Base-by-base conservation (phyloP, 2,888 invertebrate genomes). In the Morinoia aosen region DNA sequence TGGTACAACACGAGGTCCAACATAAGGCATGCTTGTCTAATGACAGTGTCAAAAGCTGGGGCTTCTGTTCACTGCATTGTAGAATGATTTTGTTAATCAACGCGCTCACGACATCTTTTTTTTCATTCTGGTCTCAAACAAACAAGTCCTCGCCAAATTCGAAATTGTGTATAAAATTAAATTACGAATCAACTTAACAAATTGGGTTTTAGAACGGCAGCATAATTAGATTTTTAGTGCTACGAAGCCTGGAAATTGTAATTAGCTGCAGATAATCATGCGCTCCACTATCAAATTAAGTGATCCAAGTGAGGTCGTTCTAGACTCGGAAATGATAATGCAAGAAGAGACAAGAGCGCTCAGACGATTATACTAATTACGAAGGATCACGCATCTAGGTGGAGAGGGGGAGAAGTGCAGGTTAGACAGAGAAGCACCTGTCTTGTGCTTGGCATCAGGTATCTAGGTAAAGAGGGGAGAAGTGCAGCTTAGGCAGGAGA, bases 281-380 rank as follows among this genome's bases (percentile, higher is more conserved):
- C 76, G 33, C 76, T 76, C 33, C 76, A 76, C 25, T 76, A 76
- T 76, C 76, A 76, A 76, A 76, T 64, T 76, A 76, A 76, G 76
- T 76, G 76, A 76, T 25, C 76, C 76, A 76, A 76, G 76, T 76
- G 76, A 76, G 76, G 76, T 76, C 76, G 76, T 76, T 76, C 25
- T 33, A 25, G 76, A 76, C 76, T 33, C 76, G 33, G 76, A 7
- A 33, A 76, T 33, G 76, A 33, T 76, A 76, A 76, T 33, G 76
- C 76, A 76, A 33, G 76, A 76, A 76, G 76, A 76, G 76, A 76
- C 76, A 76, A 76, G 76, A 76, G 76, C 76, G 76, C 76, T 76
- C 76, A 76, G 76, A 33, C 76, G 76, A 76, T 76, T 76, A 76
- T 76, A 7, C 76, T 76, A 76, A 76, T 76, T 76, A 76, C 76